Evolutionary conservation across 1,140 invertebrate species (phyloP), one percentile per base, ranked within the genome.

Genomic region (Psilanteris sp.): DNA sequence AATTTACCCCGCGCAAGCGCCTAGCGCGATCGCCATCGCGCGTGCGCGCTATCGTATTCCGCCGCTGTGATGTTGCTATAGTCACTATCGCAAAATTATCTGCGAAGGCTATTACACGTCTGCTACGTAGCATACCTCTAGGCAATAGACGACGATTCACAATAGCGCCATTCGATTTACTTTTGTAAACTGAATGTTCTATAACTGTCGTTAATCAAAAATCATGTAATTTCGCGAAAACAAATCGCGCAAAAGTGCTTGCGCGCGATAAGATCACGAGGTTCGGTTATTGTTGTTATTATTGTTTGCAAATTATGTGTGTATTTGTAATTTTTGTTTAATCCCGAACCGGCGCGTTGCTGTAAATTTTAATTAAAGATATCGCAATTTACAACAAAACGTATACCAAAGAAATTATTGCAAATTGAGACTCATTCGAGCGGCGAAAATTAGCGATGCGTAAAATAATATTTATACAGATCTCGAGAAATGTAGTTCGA

Each of bases 31-130:
- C 9, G 3, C 14, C 20, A 24, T 10, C 8, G 55, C 29, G 11
- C 55, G 36, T 59, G 39, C 55, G 41, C 55, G 20, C 36, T 10
- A 36, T 36, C 36, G 44, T 59, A 44, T 59, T 59, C 41, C 20
- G 13, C 6, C 20, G 41, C 41, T 36, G 41, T 57, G 55, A 59
- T 59, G 55, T 46, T 59, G 39, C 55, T 61, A 62, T 62, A 50
- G 44, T 24, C 44, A 50, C 59, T 62, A 62, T 62, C 59, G 36
- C 44, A 31, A 50, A 62, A 62, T 62, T 62, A 62, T 61, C 55
- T 62, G 43, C 18, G 59, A 62, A 50, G 59, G 59, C 34, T 62
- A 62, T 62, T 62, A 50, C 44, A 36, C 44, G 43, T 62, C 36
- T 41, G 16, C 36, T 41, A 41, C 26, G 44, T 62, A 62, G 44